Evolutionary conservation across 2,888 invertebrate species (phyloP).

Genomic region (Octodonta nipae): DNA sequence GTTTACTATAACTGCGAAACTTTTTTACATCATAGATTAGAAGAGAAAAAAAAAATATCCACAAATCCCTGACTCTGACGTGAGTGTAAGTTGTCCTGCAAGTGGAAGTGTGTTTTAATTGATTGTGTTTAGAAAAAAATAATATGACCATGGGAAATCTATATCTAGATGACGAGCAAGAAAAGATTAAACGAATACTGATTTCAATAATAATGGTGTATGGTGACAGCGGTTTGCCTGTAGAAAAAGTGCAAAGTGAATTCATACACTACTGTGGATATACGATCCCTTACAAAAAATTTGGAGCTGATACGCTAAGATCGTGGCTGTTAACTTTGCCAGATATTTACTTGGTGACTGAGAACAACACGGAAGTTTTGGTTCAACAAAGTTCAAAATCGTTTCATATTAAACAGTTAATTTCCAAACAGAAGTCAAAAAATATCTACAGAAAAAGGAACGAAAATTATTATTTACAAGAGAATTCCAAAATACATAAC

Average conservation of each 20-base stretch:
- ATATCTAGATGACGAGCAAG: no score
- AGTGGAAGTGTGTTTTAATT: no score
- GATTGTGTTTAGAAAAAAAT: no score
- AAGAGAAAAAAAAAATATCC: no score
- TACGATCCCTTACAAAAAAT: slow-evolving; percentile 21
- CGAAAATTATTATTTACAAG: neutral
- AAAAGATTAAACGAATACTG: slow-evolving; percentile 15
- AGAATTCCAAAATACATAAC: slow-evolving; percentile 11
- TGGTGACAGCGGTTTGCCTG: slow-evolving; percentile 20
- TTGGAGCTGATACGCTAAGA: slow-evolving; percentile 18
- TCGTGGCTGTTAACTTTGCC: slow-evolving; percentile 22
- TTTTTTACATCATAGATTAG: no score
- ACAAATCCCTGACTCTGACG: no score
- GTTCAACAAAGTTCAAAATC: slow-evolving; percentile 22
- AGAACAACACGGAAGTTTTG: slow-evolving; percentile 19
- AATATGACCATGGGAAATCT: no score
- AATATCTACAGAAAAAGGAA: slow-evolving; percentile 3
- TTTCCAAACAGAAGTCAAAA: slow-evolving; percentile 18
- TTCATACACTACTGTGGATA: slow-evolving; percentile 19
- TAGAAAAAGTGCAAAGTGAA: slow-evolving; percentile 18
- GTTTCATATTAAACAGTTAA: slow-evolving; percentile 20
- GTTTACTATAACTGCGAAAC: no score
- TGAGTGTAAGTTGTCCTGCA: no score
- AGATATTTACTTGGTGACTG: slow-evolving; percentile 19
- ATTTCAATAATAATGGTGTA: slow-evolving; percentile 19